phyloP scores from a whole-genome alignment of 2,113 vertebrate species.

The Euleptes europaea region DNA sequence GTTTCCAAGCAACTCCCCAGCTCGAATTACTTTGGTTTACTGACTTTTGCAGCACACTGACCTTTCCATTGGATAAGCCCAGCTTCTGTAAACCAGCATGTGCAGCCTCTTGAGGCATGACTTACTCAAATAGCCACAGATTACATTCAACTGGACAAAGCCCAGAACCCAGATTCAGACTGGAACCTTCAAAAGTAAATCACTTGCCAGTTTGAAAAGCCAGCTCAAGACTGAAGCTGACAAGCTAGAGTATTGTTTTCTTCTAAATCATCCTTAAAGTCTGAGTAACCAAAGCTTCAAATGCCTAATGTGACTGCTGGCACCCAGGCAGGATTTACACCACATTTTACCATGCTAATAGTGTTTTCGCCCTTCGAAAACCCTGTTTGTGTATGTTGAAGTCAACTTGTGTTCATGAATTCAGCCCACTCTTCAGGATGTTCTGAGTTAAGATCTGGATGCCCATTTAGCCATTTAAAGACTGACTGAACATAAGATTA shows the following conservation, averaged over 20 bases:
- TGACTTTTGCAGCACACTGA: slow-evolving; percentile 36
- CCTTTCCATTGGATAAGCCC: slow-evolving; percentile 50
- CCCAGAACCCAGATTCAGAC: not conserved
- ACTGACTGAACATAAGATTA: too few species aligned
- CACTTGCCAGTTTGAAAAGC: slow-evolving; percentile 19
- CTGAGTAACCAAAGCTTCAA: not conserved
- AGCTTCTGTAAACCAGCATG: not conserved
- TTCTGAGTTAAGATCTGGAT: not conserved
- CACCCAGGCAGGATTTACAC: not conserved
- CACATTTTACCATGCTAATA: not conserved
- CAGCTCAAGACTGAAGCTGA: slow-evolving; percentile 10
- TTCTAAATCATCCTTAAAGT: not conserved
- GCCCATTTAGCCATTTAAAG: not conserved
- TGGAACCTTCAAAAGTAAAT: slow-evolving; percentile 26
- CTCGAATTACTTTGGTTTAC: slow-evolving; percentile 35
- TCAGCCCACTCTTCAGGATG: not conserved
- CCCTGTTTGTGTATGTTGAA: not conserved
- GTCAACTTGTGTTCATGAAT: not conserved
- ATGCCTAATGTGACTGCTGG: not conserved
- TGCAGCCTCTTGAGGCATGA: accelerated
- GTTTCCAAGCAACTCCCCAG: slow-evolving; percentile 24
- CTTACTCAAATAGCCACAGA: not conserved
- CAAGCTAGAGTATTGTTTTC: not conserved
- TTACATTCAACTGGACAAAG: slow-evolving; percentile 50
- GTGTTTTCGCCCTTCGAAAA: not conserved